Evolutionary conservation across 2,113 vertebrate species (phyloP), one percentile per base, ranked within the genome.

Genomic region (Psettodes erumei): DNA sequence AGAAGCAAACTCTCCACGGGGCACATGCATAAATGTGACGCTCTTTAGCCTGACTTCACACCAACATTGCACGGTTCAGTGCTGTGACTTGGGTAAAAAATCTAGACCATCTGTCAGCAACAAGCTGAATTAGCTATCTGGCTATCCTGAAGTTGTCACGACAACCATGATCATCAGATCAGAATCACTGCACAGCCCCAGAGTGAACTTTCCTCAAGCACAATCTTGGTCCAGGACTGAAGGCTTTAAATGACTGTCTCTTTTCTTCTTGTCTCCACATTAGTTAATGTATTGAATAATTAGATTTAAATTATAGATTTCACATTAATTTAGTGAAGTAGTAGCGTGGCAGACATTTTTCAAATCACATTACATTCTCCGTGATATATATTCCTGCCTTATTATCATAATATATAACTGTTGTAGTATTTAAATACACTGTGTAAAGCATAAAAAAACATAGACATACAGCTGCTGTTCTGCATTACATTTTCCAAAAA

Each of bases 91-190:
- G 6, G 15, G 51, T 47, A 19, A 37, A 62, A 72, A 66, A 61
- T 75, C 56, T 81, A 56, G 28, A 66, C 30, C 63, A 83, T 80
- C 68, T 85, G 68, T 65, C 55, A 53, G 8, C 27, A 71, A 50
- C 6, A 40, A 68, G 35, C 67, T 70, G 67, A 47, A 25, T 40
- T 28, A 71, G 56, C 63, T 50, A 33, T n/a, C 53, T 15, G 32
- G 3, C 28, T 61, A 27, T 75, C 38, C 7, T 53, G n/a, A 12
- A 13, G 38, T 45, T 72, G 19, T 11, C 18, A 40, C 18, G 5
- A 50, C 28, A 56, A 50, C 38, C n/a, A 19, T 56, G 56, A 55
- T 71, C 54, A 35, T 35, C 9, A 30, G 8, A 51, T 59, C 28
- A 43, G 60, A 55, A 53, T 71, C 11, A 33, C 1, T n/a, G 12